Conservation (phyloP, 2,888 invertebrate genomes). For the Tenthredo notha region DNA sequence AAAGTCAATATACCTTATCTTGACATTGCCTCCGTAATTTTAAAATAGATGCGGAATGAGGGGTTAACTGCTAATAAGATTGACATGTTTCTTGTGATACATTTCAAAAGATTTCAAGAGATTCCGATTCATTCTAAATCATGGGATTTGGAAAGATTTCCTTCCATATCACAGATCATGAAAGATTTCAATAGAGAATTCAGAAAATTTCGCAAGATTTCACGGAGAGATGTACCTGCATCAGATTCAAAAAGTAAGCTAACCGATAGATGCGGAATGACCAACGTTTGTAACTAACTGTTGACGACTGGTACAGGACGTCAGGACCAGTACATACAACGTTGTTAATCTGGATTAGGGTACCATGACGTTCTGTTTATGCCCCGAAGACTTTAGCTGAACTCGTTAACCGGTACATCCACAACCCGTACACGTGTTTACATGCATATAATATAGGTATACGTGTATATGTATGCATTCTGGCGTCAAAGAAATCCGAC, state of each 20-base stretch:
- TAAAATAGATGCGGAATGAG: background rate
- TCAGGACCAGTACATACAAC: background rate
- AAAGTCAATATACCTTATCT: too few species aligned
- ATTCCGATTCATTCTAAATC: background rate
- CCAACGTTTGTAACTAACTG: background rate
- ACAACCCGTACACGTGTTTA: background rate
- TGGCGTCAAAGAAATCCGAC: background rate
- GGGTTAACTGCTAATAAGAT: background rate
- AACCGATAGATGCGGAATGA: background rate
- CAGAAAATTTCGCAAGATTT: background rate
- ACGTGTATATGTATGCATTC: background rate
- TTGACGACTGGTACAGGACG: background rate
- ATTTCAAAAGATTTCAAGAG: background rate
- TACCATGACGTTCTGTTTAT: slow-evolving; percentile 43
- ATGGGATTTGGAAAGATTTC: background rate
- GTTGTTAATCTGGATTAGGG: slow-evolving; percentile 42
- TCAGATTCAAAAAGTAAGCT: background rate
- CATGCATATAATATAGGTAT: background rate
- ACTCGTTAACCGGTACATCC: slow-evolving; percentile 37
- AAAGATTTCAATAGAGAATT: background rate
- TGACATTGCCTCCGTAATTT: background rate
- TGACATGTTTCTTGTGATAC: background rate
- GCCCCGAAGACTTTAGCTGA: background rate
- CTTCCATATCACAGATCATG: background rate
- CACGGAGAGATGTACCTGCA: background rate